These are phyloP conservation scores for Tipula confusa DNA, from an alignment of 2,888 invertebrate genomes.

Conservation along the genomic window DNA sequence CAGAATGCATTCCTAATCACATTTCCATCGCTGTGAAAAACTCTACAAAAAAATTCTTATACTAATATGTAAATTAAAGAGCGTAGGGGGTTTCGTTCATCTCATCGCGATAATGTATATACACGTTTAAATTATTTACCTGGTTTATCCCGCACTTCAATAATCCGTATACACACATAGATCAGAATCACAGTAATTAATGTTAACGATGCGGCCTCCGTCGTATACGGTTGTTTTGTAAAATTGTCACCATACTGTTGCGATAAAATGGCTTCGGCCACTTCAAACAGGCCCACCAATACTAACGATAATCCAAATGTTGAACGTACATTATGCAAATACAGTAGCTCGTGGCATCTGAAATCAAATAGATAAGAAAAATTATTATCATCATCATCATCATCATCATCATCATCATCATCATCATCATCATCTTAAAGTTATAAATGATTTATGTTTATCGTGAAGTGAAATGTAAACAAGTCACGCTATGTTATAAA, in stretches of 20 bases:
- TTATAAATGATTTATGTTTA: not conserved
- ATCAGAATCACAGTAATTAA: not conserved
- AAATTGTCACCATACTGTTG: conserved; percentile 33
- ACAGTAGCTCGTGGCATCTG: conserved; percentile 36
- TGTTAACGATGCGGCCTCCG: not conserved
- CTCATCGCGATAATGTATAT: no score
- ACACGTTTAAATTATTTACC: not conserved
- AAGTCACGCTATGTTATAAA: not conserved
- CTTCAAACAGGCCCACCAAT: conserved; percentile 45
- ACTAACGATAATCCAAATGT: conserved; percentile 43
- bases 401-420: no score
- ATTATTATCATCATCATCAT: no score
- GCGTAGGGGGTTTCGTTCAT: no score
- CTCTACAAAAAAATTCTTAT: no score
- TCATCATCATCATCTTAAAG: no score
- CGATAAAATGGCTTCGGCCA: conserved; percentile 44
- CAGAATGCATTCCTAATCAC: no score
- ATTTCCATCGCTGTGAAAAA: no score
- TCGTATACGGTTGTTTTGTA: conserved; percentile 26
- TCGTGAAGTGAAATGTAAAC: not conserved
- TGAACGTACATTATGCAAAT: conserved; percentile 48
- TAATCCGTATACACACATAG: not conserved
- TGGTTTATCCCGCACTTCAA: not conserved
- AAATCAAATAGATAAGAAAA: not conserved
- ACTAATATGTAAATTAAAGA: no score